Evolutionary conservation across 1,140 invertebrate species (phyloP), one percentile per base, ranked within the genome.

Genomic region (Drosophila ironensis): DNA sequence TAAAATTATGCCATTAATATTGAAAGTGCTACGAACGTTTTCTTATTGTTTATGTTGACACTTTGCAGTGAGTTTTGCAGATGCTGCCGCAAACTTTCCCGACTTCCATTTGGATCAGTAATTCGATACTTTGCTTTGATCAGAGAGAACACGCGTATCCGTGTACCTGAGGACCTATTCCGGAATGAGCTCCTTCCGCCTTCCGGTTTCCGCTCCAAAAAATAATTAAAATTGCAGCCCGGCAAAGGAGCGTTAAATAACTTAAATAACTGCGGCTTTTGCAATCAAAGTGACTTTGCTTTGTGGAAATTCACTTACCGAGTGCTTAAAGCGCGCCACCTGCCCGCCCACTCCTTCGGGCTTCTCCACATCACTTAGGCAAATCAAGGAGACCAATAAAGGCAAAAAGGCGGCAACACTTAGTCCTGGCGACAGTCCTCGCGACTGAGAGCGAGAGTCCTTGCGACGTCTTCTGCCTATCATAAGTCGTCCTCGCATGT

Each of bases 381-480:
- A 84, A 84, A 82, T 82, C 78, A 84, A 84, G 73, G 46, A 61
- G 57, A 77, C 78, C 78, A 84, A 82, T 78, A 84, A 73, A 81
- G 71, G 40, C 50, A 70, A 69, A 74, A 64, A 70, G 64, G 71
- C 42, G 56, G 33, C 63, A 74, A 56, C 68, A 71, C 68, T 71
- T 71, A 71, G 68, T 61, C 66, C 16, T 50, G 42, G 5, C 52
- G 56, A 61, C 54, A 63, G 59, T 47, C 30, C 52, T 44, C 12
- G 59, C 33, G 45, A 41, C 14, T 33, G 30, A 33, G 11, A 12
- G 30, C 30, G 30, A 63, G 59, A 63, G 59, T 63, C 41, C 41
- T 38, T 19, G 59, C 33, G 24, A 25, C 6, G 33, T 47, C 40
- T 50, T n/a, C 44, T 19, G 25, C 63, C 52, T 57, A 50, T 69